Evolutionary conservation across 2,113 vertebrate species (phyloP).

Genomic region (Misgurnus mizolepis): DNA sequence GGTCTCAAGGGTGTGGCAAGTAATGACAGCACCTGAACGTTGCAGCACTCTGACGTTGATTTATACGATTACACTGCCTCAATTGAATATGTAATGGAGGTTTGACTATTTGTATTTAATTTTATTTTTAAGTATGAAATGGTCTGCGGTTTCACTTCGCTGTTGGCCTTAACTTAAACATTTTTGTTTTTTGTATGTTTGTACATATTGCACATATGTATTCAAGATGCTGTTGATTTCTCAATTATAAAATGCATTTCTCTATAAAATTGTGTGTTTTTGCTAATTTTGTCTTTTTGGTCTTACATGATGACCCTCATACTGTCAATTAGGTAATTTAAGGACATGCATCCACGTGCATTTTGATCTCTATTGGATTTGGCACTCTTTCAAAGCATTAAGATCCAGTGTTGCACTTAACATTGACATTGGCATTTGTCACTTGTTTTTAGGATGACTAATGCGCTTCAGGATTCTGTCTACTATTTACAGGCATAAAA

Average conservation of each 20-base stretch:
- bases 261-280: conserved; percentile 51
- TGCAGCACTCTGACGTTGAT: conserved; percentile 61
- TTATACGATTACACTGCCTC: conserved; percentile 84
- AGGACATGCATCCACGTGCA: background rate
- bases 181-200: conserved; percentile 70
- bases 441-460: conserved; percentile 3
- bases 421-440: background rate
- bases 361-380: background rate
- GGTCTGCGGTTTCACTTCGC: conserved; percentile 50
- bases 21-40: background rate
- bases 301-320: conserved; percentile 3
- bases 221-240: conserved; percentile 57
- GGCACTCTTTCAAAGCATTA: background rate
- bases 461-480: background rate
- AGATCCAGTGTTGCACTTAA: background rate
- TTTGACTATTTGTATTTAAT: conserved; percentile 85
- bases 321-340: background rate
- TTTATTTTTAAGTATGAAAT: conserved; percentile 73
- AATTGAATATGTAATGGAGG: conserved; percentile 44
- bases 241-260: conserved; percentile 50
- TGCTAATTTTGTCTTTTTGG: conserved; percentile 16
- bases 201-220: conserved; percentile 80
- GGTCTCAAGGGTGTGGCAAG: conserved; percentile 15
- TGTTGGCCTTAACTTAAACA: conserved; percentile 67
- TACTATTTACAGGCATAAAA: background rate